A percentile compares a stretch with the other conserved stretches of the same genome.
These are phyloP conservation scores for Nannoperca australis DNA, from an alignment of 2,797 vertebrate genomes.

Conservation along the genomic window DNA sequence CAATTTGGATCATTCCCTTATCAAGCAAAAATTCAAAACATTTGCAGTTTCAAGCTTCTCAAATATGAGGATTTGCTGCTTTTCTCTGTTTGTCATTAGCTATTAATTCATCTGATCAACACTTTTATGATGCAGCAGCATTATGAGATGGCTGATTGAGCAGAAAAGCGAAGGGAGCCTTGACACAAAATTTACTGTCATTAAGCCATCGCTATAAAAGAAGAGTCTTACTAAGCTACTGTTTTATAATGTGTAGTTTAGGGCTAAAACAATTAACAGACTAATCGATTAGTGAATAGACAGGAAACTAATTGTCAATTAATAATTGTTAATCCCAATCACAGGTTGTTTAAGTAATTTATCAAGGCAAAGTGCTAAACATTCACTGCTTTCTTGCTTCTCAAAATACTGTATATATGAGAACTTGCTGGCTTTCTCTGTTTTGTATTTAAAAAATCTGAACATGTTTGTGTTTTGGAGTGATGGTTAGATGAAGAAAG, in stretches of 20 bases:
- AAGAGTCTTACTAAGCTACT: neutral
- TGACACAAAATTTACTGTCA: neutral
- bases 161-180: neutral
- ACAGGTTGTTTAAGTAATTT: neutral
- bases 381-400: neutral
- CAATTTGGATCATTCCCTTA: neutral
- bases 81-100: neutral
- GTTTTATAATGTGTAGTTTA: neutral
- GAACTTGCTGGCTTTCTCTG: neutral
- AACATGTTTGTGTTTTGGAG: neutral
- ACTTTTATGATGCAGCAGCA: conserved; percentile 2
- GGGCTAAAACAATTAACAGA: neutral
- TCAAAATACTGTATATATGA: neutral
- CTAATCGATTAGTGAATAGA: neutral
- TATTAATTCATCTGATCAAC: neutral
- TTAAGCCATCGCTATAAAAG: too few relatives aligned
- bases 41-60: neutral
- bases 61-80: neutral
- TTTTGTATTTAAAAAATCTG: neutral
- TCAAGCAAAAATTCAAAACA: neutral
- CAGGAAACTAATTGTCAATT: neutral
- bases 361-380: neutral
- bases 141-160: neutral
- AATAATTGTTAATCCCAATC: neutral
- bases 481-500: neutral